Evolutionary conservation across 2,113 vertebrate genomes (phyloP).

Genomic region (Ceyx cyanopectus): DNA sequence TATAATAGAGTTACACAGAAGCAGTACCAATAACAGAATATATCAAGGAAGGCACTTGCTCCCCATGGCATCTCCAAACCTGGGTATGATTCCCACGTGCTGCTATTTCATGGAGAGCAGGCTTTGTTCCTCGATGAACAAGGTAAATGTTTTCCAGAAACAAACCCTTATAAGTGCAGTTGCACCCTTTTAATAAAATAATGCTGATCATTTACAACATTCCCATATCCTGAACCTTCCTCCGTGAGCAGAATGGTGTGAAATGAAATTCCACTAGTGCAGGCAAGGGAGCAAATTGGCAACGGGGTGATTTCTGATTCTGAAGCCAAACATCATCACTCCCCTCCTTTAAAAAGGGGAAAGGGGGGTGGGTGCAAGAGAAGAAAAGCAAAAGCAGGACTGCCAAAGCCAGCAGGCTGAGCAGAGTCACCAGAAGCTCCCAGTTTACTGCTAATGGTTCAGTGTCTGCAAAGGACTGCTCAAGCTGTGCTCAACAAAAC

Average conservation of each 20-base stretch:
- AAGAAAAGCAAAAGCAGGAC: not conserved
- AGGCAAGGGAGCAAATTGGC: not conserved
- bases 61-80: not conserved
- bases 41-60: not conserved
- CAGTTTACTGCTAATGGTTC: not conserved
- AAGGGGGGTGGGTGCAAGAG: not conserved
- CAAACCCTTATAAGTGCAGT: not conserved
- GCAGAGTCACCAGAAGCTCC: not conserved
- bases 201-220: not conserved
- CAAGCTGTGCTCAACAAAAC: constrained; percentile 57
- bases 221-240: not conserved
- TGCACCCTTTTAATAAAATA: not conserved
- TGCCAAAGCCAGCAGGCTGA: constrained; percentile 47
- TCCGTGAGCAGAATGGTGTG: rapidly evolving
- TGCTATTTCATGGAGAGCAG: not conserved
- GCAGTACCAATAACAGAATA: not conserved
- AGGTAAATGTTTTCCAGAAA: not conserved
- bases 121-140: not conserved
- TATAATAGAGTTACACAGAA: not conserved
- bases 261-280: not conserved
- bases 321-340: not conserved
- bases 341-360: not conserved
- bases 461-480: constrained; percentile 20
- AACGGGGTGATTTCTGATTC: not conserved
- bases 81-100: not conserved